These are phyloP conservation scores for Gymnothorax reevesii DNA, from an alignment of 2,797 vertebrate species.

Conservation along the genomic window DNA sequence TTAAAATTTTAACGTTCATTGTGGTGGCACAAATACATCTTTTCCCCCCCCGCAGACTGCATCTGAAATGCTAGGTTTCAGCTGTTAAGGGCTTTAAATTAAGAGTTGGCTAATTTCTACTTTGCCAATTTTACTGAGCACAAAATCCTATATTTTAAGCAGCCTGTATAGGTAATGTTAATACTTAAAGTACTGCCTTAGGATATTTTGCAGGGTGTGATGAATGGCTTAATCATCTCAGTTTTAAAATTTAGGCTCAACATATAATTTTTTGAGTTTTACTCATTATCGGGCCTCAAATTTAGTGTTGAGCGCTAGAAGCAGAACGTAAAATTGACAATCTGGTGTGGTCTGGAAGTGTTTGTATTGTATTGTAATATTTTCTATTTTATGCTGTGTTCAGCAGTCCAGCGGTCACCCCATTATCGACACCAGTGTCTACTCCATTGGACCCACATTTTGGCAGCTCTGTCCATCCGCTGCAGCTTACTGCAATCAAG, in stretches of 20 bases:
- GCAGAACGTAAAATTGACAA: not conserved
- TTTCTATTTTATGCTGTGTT: conserved; percentile 33
- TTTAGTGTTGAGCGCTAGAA: not conserved
- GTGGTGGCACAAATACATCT: not conserved
- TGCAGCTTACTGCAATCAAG: conserved; percentile 54
- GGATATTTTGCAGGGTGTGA: not conserved
- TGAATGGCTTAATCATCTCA: not conserved
- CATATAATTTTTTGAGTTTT: not conserved
- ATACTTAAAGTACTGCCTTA: not conserved
- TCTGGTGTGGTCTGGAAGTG: no score
- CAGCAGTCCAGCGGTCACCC: conserved; percentile 64
- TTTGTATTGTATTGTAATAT: not conserved
- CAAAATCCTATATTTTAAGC: not conserved
- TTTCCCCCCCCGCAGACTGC: not conserved
- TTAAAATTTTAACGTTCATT: not conserved
- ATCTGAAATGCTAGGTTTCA: not conserved
- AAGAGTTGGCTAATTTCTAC: not conserved
- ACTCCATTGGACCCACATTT: conserved; percentile 67
- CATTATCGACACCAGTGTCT: conserved; percentile 66
- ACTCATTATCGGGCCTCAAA: not conserved
- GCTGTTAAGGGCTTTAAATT: not conserved
- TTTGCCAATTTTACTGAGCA: not conserved
- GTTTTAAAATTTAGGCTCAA: not conserved
- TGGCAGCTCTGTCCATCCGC: conserved; percentile 49
- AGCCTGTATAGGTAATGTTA: not conserved